Base-by-base conservation (phyloP, 2,888 invertebrate genomes). In the Netelia melanura region DNA sequence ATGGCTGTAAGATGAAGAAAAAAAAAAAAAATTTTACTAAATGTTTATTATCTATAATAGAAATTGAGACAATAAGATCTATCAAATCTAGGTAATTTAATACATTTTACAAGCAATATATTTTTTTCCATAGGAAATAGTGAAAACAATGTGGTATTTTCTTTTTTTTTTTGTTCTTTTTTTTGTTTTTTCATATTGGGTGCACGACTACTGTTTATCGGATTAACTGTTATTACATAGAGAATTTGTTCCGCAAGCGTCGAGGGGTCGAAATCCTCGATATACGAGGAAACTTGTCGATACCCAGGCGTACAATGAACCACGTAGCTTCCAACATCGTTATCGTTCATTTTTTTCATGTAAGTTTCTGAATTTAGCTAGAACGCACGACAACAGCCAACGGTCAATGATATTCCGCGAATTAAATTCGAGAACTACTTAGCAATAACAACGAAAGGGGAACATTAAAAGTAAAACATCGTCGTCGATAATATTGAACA, bases 111-210 rank as follows among this genome's bases (percentile, higher is more conserved):
- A 87, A 87, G 87, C 85, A 77, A 78, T 84, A 14, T 81, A 38
- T 81, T 79, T 79, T 83, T 85, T 79, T 79, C 79, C 83, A 84
- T 86, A 83, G 85, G 83, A 86, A 87, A 86, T 87, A 84, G 83
- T 87, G 87, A 87, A 87, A 87, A 87, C 86, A 87, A 87, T 86
- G 84, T 86, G 86, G 85, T 85, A 85, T 86, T 85, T 56, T 30
- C 70, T 80, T n/a, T 83, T 52, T 62, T 80, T 56, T 80, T n/a
- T 21, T 43, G 43, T 61, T 80, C 76, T 43, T 77, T 48, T 11
- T 68, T 56, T 68, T 76, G 62, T 67, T 68, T 81, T 77, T 80
- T 21, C 74, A 70, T 67, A 84, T 79, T 72, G 76, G 52, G 79
- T 86, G 84, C 80, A 76, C 72, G 56, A 44, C 78, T 84, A 81